A percentile compares a stretch with the other conserved stretches of the same genome.
These are phyloP conservation scores for Microctonus hyperodae DNA, from an alignment of 2,888 invertebrate genomes.

Conservation along the genomic window DNA sequence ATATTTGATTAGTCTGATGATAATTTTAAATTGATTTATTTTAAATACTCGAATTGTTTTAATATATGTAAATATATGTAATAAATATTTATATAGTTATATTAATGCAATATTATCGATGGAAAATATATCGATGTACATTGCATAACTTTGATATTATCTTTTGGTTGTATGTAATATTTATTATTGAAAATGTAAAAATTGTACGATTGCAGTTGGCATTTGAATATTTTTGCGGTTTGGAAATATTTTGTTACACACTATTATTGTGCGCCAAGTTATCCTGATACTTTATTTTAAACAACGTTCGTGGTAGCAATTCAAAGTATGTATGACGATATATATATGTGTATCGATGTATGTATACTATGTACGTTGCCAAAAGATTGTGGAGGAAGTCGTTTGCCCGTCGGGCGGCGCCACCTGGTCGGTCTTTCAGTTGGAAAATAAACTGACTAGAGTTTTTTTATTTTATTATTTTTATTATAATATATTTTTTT, in stretches of 20 bases:
- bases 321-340: not conserved
- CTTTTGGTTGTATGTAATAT: constrained; percentile 10
- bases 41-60: too few species aligned
- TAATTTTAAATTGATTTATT: constrained; percentile 11
- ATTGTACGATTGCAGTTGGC: constrained; percentile 14
- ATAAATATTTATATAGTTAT: not conserved
- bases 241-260: constrained; percentile 15
- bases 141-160: constrained; percentile 3
- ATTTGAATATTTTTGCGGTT: constrained; percentile 14
- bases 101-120: not conserved
- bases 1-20: constrained; percentile 9
- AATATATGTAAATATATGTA: not conserved
- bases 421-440: constrained; percentile 34
- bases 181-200: constrained; percentile 25
- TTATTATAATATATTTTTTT: constrained; percentile 14
- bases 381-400: constrained; percentile 39
- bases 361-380: constrained; percentile 35
- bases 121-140: constrained; percentile 12
- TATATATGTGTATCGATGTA: not conserved
- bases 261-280: constrained; percentile 21
- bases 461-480: constrained; percentile 15
- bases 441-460: constrained; percentile 21
- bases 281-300: constrained; percentile 7
- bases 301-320: constrained; percentile 6
- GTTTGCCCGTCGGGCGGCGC: constrained; percentile 35